These are phyloP conservation scores for Frieseomelitta varia DNA, from an alignment of 1,140 invertebrate genomes.

Conservation along the genomic window DNA sequence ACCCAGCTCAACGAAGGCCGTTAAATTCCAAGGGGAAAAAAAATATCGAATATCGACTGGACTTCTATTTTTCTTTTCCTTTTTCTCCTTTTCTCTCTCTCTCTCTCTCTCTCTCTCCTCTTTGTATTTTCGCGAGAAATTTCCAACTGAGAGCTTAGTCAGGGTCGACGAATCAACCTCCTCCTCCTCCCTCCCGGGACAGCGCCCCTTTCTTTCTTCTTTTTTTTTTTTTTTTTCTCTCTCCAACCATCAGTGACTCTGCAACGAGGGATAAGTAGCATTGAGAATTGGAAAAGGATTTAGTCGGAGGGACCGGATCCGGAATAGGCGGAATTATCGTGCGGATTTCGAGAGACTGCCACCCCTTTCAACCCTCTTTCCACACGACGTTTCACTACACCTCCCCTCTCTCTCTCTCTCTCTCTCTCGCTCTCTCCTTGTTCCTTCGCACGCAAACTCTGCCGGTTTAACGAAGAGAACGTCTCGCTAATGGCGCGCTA, in stretches of 20 bases:
- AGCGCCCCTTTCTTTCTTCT: background rate
- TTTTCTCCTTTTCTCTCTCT: background rate
- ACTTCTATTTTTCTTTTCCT: too few species aligned
- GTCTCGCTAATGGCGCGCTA: conserved; percentile 39
- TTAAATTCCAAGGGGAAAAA: background rate
- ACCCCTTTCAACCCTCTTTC: conserved; percentile 23
- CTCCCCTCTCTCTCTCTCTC: background rate
- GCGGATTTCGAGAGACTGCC: conserved; percentile 37
- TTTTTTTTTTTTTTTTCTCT: too few species aligned
- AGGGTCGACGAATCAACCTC: background rate
- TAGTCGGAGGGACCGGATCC: conserved; percentile 33
- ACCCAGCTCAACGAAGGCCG: background rate
- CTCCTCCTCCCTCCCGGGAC: background rate
- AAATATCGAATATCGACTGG: conserved; percentile 17
- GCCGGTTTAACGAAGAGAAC: conserved; percentile 19
- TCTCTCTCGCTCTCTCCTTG: background rate
- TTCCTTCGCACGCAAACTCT: conserved; percentile 3
- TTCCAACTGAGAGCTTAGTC: background rate
- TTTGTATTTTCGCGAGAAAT: conserved; percentile 26
- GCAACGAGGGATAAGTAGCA: conserved; percentile 53
- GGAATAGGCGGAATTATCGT: conserved; percentile 55
- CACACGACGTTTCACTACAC: background rate
- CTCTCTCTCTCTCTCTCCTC: background rate
- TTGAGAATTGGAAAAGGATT: conserved; percentile 60
- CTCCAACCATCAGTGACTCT: background rate